A percentile compares a stretch with the other conserved stretches of the same genome.
Evolutionary conservation across 2,113 vertebrate genomes (phyloP).

Genomic region (Pomatostomus ruficeps): DNA sequence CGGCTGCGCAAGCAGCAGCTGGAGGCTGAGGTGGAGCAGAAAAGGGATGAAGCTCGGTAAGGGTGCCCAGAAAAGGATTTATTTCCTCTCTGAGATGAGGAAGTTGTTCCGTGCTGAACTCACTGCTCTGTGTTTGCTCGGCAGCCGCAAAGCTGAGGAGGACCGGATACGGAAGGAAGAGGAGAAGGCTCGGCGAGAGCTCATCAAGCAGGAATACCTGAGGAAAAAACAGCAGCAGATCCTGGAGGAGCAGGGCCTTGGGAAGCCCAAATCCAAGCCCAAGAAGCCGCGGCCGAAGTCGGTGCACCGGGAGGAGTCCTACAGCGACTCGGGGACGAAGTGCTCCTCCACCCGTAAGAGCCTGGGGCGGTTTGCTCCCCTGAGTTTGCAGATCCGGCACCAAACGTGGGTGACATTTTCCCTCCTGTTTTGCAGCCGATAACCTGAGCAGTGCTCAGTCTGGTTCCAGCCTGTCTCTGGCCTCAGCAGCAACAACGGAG

Average conservation of each 20-base stretch:
- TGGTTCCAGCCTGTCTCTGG: constrained; percentile 93
- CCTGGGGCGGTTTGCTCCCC: too few relatives aligned
- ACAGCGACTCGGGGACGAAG: constrained; percentile 79
- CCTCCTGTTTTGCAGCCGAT: constrained; percentile 71
- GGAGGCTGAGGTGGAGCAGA: constrained; percentile 87
- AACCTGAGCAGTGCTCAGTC: constrained; percentile 84
- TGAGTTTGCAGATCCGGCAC: too few relatives aligned
- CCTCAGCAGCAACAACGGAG: constrained; percentile 84
- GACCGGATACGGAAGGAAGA: constrained; percentile 93
- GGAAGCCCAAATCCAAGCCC: constrained; percentile 81
- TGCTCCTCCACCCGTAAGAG: constrained; percentile 82
- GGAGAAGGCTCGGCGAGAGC: constrained; percentile 89
- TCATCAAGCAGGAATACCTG: constrained; percentile 95
- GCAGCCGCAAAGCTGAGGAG: constrained; percentile 91
- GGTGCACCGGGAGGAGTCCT: constrained; percentile 83
- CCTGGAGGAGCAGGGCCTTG: constrained; percentile 87
- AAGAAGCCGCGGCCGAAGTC: constrained; percentile 86
- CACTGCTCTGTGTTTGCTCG: background rate
- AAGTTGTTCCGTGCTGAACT: accelerated
- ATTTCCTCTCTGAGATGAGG: accelerated
- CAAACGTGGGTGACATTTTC: background rate
- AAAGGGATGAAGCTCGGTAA: constrained; percentile 90
- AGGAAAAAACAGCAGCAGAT: constrained; percentile 91
- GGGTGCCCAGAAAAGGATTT: background rate
- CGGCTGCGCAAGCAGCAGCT: constrained; percentile 85